Conservation (phyloP, 1,140 invertebrate species). For the Euschistus heros region DNA sequence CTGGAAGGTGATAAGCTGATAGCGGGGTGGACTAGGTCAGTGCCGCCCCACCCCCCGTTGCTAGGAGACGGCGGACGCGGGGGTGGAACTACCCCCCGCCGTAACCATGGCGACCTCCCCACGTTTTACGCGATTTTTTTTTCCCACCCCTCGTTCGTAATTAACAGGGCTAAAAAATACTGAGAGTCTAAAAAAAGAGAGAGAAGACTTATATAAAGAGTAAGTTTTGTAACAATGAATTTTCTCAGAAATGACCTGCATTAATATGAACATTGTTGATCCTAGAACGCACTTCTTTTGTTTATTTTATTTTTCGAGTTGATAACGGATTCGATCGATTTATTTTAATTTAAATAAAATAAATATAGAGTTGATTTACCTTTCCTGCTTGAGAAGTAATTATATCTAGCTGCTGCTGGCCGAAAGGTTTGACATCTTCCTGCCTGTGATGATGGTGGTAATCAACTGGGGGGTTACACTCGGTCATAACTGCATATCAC, state of each 20-base stretch:
- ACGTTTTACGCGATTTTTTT: neutral
- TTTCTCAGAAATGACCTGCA: too few relatives aligned
- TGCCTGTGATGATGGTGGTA: conserved; percentile 13
- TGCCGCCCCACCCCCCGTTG: neutral
- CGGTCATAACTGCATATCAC: conserved; percentile 11
- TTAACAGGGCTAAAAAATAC: neutral
- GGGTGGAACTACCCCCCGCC: neutral
- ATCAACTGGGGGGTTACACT: conserved; percentile 6
- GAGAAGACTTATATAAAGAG: too few relatives aligned
- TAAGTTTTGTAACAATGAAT: too few relatives aligned
- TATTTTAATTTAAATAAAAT: neutral
- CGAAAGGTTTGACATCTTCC: conserved; percentile 11
- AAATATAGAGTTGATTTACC: neutral
- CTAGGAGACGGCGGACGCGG: neutral
- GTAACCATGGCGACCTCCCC: neutral
- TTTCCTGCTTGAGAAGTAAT: neutral
- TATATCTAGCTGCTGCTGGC: neutral
- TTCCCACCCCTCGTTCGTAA: neutral
- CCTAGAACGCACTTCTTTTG: neutral
- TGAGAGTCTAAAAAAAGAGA: too few relatives aligned
- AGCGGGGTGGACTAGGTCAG: conserved; percentile 2
- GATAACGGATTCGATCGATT: neutral
- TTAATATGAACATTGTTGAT: too few relatives aligned
- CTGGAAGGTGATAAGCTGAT: neutral
- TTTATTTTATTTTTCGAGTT: neutral